Percentiles rank a stretch among this genome's conserved stretches.
These are phyloP conservation scores for Melanotaenia nigrans DNA, from an alignment of 2,797 vertebrate species.

Conservation along the genomic window DNA sequence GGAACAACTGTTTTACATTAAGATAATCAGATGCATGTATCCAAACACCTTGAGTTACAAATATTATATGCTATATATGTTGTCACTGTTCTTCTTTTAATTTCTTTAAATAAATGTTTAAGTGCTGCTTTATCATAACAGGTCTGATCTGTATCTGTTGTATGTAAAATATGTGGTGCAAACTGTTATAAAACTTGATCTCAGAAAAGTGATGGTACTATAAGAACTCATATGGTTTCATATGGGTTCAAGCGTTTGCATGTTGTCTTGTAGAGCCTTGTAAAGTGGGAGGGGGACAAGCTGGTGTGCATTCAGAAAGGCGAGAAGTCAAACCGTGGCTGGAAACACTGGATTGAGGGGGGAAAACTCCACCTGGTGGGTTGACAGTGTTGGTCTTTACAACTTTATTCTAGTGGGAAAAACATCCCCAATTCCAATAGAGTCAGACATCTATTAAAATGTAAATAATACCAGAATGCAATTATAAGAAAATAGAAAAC, in stretches of 20 bases:
- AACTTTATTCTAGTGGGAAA: neutral
- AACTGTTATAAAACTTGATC: too few species aligned
- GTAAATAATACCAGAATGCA: neutral
- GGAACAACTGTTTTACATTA: too few species aligned
- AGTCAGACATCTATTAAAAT: neutral
- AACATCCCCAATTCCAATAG: neutral
- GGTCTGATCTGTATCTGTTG: too few species aligned
- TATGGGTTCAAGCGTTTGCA: neutral
- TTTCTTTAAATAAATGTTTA: neutral
- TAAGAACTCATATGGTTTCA: neutral
- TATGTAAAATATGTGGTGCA: too few species aligned
- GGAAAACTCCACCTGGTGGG: slow-evolving; percentile 88
- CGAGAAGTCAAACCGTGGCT: slow-evolving; percentile 91
- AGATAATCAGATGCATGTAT: too few species aligned
- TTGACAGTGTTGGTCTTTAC: neutral
- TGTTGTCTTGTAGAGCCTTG: slow-evolving; percentile 79
- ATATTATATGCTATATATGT: too few species aligned
- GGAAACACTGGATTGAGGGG: slow-evolving; percentile 92
- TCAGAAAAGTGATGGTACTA: neutral
- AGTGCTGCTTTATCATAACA: neutral
- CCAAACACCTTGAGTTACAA: neutral
- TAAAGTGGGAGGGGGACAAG: slow-evolving; percentile 90
- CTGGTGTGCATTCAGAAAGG: slow-evolving; percentile 90
- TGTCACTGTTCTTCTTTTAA: neutral
- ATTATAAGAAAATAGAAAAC: neutral